Percentiles rank a stretch among this genome's conserved stretches.
These are phyloP conservation scores for Isurus oxyrinchus DNA, from an alignment of 2,113 vertebrate genomes.

Conservation along the genomic window DNA sequence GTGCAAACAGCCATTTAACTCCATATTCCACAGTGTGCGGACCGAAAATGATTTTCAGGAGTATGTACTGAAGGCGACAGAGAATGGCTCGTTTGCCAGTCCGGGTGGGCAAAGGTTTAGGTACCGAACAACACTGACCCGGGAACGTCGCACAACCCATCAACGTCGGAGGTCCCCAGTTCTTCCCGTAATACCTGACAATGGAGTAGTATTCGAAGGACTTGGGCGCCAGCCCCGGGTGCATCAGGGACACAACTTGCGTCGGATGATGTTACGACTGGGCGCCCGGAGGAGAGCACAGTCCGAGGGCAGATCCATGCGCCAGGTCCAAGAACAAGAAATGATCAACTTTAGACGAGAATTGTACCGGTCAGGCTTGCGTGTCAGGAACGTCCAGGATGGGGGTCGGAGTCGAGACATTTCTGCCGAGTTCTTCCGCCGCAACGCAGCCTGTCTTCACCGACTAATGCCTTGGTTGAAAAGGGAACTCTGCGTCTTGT, in stretches of 20 bases:
- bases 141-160: slow-evolving; percentile 52
- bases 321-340: slow-evolving; percentile 71
- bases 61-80: slow-evolving; percentile 66
- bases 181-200: slow-evolving; percentile 52
- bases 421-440: slow-evolving; percentile 81
- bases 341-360: slow-evolving; percentile 82
- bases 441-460: slow-evolving; percentile 87
- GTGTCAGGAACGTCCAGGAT: slow-evolving; percentile 71
- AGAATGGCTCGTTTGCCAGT: slow-evolving; percentile 64
- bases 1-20: slow-evolving; percentile 89
- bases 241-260: slow-evolving; percentile 59
- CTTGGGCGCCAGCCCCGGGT: slow-evolving; percentile 47
- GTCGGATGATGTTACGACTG: slow-evolving; percentile 67
- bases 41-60: slow-evolving; percentile 87
- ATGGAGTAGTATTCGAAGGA: slow-evolving; percentile 73
- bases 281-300: slow-evolving; percentile 63
- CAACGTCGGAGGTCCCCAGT: slow-evolving; percentile 51
- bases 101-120: slow-evolving; percentile 73
- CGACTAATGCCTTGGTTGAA: slow-evolving; percentile 84
- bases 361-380: slow-evolving; percentile 71
- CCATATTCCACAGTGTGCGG: slow-evolving; percentile 85
- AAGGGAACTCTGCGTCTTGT: slow-evolving; percentile 77
- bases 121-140: slow-evolving; percentile 78
- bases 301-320: slow-evolving; percentile 60
- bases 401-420: slow-evolving; percentile 79